phyloP scores from a whole-genome alignment of 2,113 vertebrate genomes.

The Sylvietta virens region DNA sequence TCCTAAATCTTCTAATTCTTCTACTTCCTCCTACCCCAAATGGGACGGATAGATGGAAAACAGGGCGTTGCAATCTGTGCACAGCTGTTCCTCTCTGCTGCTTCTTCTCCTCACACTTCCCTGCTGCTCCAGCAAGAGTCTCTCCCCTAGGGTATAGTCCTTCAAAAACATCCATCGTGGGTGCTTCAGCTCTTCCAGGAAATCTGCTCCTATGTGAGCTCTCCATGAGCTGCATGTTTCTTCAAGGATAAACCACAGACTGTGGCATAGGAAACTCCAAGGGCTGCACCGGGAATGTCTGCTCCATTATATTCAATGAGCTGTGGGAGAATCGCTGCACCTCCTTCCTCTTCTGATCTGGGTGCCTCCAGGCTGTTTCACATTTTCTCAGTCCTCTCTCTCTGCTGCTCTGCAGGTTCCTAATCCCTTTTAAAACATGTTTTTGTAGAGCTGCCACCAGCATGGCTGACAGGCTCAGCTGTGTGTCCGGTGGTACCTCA shows the following conservation, averaged over 20 bases:
- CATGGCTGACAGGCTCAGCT: neutral
- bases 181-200: neutral
- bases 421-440: neutral
- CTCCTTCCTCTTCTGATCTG: neutral
- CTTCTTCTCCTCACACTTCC: neutral
- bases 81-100: neutral
- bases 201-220: neutral
- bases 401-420: neutral
- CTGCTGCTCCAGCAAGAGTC: accelerated
- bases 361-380: neutral
- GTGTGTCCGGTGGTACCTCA: neutral
- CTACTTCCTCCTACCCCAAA: neutral
- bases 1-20: neutral
- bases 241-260: neutral
- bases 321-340: neutral
- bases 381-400: neutral
- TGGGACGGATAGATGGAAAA: neutral
- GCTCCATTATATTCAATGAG: neutral
- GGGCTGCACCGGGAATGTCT: neutral
- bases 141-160: neutral
- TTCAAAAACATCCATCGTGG: neutral
- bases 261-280: neutral
- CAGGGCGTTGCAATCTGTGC: neutral
- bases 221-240: neutral
- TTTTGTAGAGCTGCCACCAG: neutral